These are phyloP conservation scores for Escarpia spicata DNA, from an alignment of 2,888 invertebrate genomes.

Conservation along the genomic window DNA sequence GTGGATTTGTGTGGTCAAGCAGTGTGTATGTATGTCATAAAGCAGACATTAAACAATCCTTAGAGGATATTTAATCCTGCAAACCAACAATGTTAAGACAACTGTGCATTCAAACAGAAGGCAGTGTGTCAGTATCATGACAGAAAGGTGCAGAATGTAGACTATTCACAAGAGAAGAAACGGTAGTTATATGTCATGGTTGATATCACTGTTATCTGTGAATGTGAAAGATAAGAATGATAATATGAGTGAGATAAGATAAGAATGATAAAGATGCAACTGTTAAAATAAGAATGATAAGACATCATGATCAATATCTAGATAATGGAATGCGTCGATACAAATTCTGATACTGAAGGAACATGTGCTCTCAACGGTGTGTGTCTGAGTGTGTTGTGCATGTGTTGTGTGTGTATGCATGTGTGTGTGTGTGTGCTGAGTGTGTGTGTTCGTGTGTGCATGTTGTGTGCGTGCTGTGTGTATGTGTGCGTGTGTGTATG, in stretches of 20 bases:
- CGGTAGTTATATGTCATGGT: background rate
- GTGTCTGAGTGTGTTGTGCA: background rate
- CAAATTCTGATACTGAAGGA: background rate
- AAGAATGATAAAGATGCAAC: background rate
- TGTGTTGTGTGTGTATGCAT: no score
- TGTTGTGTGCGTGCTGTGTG: no score
- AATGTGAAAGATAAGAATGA: background rate
- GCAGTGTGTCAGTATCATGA: no score
- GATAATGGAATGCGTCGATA: background rate
- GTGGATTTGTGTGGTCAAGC: no score
- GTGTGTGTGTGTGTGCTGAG: no score
- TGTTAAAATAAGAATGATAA: background rate
- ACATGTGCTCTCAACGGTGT: background rate
- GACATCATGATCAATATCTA: background rate
- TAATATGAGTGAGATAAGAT: background rate
- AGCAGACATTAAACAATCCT: no score
- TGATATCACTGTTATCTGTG: background rate
- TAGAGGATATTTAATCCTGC: no score
- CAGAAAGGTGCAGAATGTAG: background rate
- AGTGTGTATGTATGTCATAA: no score
- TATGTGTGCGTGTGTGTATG: no score
- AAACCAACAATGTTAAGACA: no score
- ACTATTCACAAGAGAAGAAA: background rate
- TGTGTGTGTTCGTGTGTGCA: no score
- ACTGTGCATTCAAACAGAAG: no score